phyloP scores from a whole-genome alignment of 2,797 vertebrate species.

The Petrocephalus schoutedeni region DNA sequence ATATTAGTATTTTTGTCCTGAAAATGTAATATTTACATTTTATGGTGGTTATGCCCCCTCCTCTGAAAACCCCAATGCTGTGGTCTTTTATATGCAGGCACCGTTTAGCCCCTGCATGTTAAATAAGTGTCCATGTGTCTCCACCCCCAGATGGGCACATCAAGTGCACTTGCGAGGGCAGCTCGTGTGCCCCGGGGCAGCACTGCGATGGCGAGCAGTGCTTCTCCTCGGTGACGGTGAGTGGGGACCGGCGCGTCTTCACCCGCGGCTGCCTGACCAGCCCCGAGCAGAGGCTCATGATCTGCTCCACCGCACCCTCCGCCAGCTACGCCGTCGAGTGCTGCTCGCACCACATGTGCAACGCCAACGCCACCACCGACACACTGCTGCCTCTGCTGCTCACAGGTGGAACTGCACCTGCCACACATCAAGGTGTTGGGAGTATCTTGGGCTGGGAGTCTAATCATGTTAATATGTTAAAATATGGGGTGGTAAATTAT shows the following conservation, averaged over 20 bases:
- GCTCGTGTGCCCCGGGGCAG: constrained; percentile 50
- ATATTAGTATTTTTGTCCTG: not conserved
- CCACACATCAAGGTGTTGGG: not conserved
- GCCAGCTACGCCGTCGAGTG: constrained; percentile 57
- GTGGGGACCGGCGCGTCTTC: constrained; percentile 42
- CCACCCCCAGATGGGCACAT: constrained; percentile 56
- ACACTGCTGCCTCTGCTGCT: constrained; percentile 53
- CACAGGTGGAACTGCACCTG: constrained; percentile 43
- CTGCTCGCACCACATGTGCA: constrained; percentile 66
- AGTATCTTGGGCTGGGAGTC: constrained; percentile 5
- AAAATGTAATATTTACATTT: not conserved
- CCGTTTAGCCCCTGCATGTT: not conserved
- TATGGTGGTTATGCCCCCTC: not conserved
- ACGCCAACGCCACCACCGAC: constrained; percentile 57
- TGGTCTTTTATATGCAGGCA: not conserved
- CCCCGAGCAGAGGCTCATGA: constrained; percentile 53
- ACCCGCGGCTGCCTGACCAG: constrained; percentile 61
- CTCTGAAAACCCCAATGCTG: not conserved
- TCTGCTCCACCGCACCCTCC: constrained; percentile 57
- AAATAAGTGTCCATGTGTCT: not conserved
- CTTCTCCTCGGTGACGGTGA: constrained; percentile 64
- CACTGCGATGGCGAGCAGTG: constrained; percentile 64
- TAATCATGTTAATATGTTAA: not conserved
- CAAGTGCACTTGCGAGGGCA: constrained; percentile 62
- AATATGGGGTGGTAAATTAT: not conserved